Evolutionary conservation across 1,140 invertebrate genomes (phyloP), one percentile per base, ranked within the genome.

Genomic region (Drosophila insularis): DNA sequence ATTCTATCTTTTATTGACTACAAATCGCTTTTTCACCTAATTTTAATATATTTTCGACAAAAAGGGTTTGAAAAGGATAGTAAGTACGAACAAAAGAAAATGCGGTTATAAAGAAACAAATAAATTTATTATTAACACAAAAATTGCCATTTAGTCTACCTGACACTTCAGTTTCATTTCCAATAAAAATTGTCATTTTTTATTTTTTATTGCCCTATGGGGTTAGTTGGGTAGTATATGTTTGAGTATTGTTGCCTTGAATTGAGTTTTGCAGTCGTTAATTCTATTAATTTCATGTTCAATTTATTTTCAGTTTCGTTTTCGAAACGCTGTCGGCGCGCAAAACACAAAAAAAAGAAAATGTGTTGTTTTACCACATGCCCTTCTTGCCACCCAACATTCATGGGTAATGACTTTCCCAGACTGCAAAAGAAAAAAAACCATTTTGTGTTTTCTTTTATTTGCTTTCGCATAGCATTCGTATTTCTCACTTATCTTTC

Each of bases 251-350:
- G 60, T 46, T 65, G 78, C 81, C 81, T 79, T 86, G 78, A 86
- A 86, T 86, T 70, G 39, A 75, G 70, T 80, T 85, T 67, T 60
- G 56, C 53, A 63, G 63, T 60, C 71, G 68, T 70, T 84, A 89
- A 89, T 89, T 89, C 80, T 73, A 80, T 89, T 89, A 89, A 84
- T 70, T 80, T 80, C 46, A 71, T 80, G 61, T 84, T 84, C 68
- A 63, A 72, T 87, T 74, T 55, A 62, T 78, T 87, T 74, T 80
- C 80, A 55, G 53, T 77, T 72, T 84, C 67, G 58, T 53, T 62
- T 74, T 63, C 74, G 64, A 75, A 68, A 63, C 54, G 76, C 39
- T 84, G 80, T 82, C 74, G 68, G 60, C 80, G 39, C 32, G 35
- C 35, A 37, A 37, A n/a, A 37, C 10, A 35, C 32, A 35, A 35